A percentile compares a stretch with the other conserved stretches of the same genome.
Evolutionary conservation across 35 echinoderm and acorn worm genomes (phyloP).

Genomic region (Patiria miniata): DNA sequence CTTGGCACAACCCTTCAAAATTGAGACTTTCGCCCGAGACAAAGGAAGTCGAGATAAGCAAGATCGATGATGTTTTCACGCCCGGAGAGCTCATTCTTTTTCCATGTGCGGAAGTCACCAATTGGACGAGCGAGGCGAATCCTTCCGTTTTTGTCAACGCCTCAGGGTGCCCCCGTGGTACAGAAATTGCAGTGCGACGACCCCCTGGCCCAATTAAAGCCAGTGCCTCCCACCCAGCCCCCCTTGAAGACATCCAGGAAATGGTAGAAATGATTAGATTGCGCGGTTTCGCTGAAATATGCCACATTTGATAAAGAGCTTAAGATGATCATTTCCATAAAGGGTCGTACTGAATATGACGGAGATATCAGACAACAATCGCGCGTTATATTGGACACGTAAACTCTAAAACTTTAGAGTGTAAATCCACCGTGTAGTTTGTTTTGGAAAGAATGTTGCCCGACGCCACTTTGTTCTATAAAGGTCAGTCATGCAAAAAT

Average conservation of each 20-base stretch:
- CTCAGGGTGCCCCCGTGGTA: constrained; percentile 6
- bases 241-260: background rate
- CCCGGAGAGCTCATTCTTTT: constrained; percentile 21
- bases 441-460: no score
- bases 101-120: constrained; percentile 26
- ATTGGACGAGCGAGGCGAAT: constrained; percentile 12
- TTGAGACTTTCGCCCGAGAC: constrained; percentile 22
- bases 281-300: no score
- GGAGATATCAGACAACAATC: no score
- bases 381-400: no score
- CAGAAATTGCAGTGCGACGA: constrained; percentile 18
- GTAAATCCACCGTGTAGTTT: no score
- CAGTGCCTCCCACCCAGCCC: background rate
- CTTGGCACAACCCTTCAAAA: constrained; percentile 20
- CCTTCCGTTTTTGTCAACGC: constrained; percentile 27
- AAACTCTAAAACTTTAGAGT: no score
- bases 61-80: constrained; percentile 28
- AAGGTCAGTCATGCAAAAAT: no score
- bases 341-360: no score
- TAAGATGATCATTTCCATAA: no score
- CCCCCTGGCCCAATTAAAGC: constrained; percentile 10
- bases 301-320: no score
- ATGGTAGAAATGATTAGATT: background rate
- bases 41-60: constrained; percentile 28
- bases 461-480: no score